Conservation (phyloP, 2,888 invertebrate genomes). For the Drosophila nigricruria region DNA sequence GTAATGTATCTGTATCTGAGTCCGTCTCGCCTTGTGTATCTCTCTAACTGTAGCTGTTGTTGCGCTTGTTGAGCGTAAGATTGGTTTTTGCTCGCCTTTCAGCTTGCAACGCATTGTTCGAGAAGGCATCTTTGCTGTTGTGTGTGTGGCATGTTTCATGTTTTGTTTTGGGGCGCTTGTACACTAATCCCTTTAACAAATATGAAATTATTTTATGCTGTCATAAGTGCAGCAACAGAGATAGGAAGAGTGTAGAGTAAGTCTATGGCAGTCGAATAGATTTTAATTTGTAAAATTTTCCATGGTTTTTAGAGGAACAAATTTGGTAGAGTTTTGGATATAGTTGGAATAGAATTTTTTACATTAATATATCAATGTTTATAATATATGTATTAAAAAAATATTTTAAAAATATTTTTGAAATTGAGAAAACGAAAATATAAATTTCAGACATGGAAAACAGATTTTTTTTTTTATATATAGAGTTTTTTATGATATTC, state of each 20-base stretch:
- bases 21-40: slow-evolving; percentile 7
- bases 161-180: slow-evolving; percentile 39
- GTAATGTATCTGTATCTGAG: slow-evolving; percentile 22
- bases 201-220: slow-evolving; percentile 68
- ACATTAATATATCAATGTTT: too few species aligned
- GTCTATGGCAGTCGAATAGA: slow-evolving; percentile 17
- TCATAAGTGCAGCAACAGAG: slow-evolving; percentile 48
- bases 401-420: too few species aligned
- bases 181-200: slow-evolving; percentile 64
- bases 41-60: slow-evolving; percentile 42
- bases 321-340: slow-evolving; percentile 9
- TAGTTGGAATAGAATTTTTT: too few species aligned
- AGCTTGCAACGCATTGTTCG: slow-evolving; percentile 40
- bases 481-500: too few species aligned
- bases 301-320: slow-evolving; percentile 36
- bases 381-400: too few species aligned
- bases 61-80: slow-evolving; percentile 63
- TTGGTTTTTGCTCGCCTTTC: slow-evolving; percentile 73
- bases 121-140: slow-evolving; percentile 20
- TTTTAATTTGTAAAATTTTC: slow-evolving; percentile 19
- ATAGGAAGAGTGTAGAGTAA: background rate
- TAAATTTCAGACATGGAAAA: too few species aligned
- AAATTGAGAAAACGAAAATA: too few species aligned
- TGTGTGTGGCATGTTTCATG: slow-evolving; percentile 36
- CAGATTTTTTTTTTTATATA: too few species aligned